These are phyloP conservation scores for Bettongia penicillata DNA, from an alignment of 2,113 vertebrate genomes.

Conservation along the genomic window DNA sequence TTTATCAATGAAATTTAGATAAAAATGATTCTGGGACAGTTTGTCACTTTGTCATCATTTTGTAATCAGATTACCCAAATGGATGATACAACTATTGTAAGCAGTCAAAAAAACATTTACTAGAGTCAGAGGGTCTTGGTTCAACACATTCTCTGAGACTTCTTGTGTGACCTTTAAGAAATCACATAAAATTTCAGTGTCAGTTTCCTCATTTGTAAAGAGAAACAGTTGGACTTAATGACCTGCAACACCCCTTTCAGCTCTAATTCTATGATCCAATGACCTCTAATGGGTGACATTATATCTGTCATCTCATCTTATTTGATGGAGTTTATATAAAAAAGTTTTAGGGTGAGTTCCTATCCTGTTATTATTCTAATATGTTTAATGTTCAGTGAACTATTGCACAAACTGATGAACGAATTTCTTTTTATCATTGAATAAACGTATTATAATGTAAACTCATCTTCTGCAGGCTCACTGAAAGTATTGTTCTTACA, in stretches of 20 bases:
- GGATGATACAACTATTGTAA: neutral
- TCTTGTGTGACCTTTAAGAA: neutral
- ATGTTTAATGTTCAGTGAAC: neutral
- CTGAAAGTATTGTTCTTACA: neutral
- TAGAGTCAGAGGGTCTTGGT: neutral
- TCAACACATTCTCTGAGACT: neutral
- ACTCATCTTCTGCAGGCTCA: neutral
- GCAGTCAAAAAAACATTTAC: neutral
- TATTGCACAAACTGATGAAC: neutral
- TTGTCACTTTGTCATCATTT: neutral
- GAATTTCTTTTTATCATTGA: neutral
- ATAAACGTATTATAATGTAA: neutral
- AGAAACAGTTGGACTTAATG: neutral
- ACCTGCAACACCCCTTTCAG: neutral
- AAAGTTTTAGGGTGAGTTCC: neutral
- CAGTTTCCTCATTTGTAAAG: no score
- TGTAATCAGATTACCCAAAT: neutral
- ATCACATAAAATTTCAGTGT: neutral
- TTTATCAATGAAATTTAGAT: neutral
- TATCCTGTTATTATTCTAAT: neutral
- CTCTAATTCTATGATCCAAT: neutral
- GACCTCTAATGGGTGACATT: neutral
- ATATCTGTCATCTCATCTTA: neutral
- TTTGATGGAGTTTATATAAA: neutral
- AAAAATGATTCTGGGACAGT: neutral